phyloP scores from a whole-genome alignment of 2,113 vertebrate species.

The Cromileptes altivelis region DNA sequence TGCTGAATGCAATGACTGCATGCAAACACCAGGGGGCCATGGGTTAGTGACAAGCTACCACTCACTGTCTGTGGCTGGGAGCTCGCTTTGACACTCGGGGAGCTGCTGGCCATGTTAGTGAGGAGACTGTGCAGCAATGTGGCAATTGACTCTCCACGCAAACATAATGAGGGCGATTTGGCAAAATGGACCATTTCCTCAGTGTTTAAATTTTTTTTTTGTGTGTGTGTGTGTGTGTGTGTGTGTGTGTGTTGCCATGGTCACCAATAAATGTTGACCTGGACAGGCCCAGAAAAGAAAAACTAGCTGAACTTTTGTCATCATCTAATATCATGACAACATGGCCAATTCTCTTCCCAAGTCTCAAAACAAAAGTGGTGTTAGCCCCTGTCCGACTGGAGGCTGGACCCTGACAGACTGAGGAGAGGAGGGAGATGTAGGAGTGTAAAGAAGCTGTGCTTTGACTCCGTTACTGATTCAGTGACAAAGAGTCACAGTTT shows the following conservation, averaged over 20 bases:
- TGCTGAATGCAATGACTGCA: slow-evolving; percentile 99
- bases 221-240: too few relatives aligned
- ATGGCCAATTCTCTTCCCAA: slow-evolving; percentile 55
- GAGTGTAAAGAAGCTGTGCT: not conserved
- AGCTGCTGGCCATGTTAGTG: slow-evolving; percentile 18
- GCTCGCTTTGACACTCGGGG: slow-evolving; percentile 83
- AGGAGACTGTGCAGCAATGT: not conserved
- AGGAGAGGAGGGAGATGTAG: slow-evolving; percentile 6
- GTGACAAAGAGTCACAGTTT: too few relatives aligned
- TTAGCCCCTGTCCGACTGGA: slow-evolving; percentile 81
- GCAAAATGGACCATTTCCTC: slow-evolving; percentile 3
- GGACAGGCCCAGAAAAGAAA: not conserved
- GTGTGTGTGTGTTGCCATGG: not conserved
- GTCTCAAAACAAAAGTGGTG: slow-evolving; percentile 88
- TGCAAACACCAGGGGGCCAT: slow-evolving; percentile 96
- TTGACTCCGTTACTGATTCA: too few relatives aligned
- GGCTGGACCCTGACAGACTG: slow-evolving; percentile 8
- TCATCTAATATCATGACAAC: not conserved
- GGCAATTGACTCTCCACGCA: not conserved
- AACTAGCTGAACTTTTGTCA: not conserved
- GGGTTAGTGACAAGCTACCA: slow-evolving; percentile 91
- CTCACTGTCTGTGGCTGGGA: slow-evolving; percentile 81
- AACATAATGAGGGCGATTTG: not conserved
- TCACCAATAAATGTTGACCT: not conserved
- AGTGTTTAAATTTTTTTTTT: not conserved